These are phyloP conservation scores for Hyposoter didymator DNA, from an alignment of 2,888 invertebrate species.

Conservation along the genomic window DNA sequence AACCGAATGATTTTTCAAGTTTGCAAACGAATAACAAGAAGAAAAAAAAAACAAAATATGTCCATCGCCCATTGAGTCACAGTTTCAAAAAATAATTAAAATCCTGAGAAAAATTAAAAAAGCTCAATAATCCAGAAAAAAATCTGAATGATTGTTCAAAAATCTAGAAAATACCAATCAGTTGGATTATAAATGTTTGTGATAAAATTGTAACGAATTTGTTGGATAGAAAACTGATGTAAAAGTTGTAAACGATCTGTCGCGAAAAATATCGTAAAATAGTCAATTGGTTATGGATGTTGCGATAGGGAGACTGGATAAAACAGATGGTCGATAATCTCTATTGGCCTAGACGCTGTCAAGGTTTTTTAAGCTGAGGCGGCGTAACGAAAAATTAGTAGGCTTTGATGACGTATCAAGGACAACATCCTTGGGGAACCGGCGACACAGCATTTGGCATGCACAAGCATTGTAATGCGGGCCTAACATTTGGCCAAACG, in stretches of 20 bases:
- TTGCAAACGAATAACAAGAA: not conserved
- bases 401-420: conserved; percentile 59
- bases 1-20: not conserved
- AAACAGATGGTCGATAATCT: conserved; percentile 38
- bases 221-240: not conserved
- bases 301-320: not conserved
- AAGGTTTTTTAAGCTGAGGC: conserved; percentile 39
- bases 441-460: conserved; percentile 20
- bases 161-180: not conserved
- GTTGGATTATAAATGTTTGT: not conserved
- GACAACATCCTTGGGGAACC: conserved; percentile 40
- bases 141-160: not conserved
- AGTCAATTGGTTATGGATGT: not conserved
- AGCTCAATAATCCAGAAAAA: not conserved
- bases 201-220: not conserved
- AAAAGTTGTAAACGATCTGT: not conserved
- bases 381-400: conserved; percentile 46
- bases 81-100: too few relatives aligned
- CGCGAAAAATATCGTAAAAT: not conserved
- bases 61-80: not conserved
- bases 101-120: too few relatives aligned
- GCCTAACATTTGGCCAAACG: conserved; percentile 22
- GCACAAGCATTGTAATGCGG: conserved; percentile 32
- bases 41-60: not conserved
- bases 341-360: conserved; percentile 52